Conservation (phyloP, 2,888 invertebrate genomes). For the Hydrotaea diabolus region DNA sequence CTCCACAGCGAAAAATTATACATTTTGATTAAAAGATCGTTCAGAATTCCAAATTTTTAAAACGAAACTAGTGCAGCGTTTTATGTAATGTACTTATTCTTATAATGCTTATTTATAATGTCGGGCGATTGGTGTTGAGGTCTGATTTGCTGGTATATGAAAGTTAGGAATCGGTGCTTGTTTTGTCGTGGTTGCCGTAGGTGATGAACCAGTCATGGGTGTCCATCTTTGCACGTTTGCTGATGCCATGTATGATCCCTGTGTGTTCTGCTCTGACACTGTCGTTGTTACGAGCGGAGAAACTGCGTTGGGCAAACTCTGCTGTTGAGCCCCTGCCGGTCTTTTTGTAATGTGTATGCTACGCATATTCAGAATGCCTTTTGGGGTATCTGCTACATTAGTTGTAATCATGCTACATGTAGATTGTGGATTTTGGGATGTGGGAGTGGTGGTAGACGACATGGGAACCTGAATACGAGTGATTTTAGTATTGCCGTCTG, state of each 20-base stretch:
- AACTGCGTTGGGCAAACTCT: neutral
- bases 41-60: too few relatives aligned
- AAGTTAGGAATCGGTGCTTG: neutral
- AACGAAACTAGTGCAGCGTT: too few relatives aligned
- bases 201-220: neutral
- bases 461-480: constrained; percentile 55
- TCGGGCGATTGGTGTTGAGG: constrained; percentile 47
- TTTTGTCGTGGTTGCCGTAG: neutral
- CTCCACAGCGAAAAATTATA: too few relatives aligned
- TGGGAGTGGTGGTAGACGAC: neutral
- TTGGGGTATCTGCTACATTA: constrained; percentile 10
- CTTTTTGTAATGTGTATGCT: constrained; percentile 59
- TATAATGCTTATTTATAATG: constrained; percentile 29
- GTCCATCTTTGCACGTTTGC: constrained; percentile 49
- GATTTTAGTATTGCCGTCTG: constrained; percentile 50
- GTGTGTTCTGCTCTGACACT: constrained; percentile 44
- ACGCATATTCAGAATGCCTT: constrained; percentile 50
- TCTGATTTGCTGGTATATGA: neutral
- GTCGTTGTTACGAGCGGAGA: neutral
- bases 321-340: constrained; percentile 23
- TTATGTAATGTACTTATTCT: too few relatives aligned
- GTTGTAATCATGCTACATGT: neutral
- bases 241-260: constrained; percentile 36
- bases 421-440: constrained; percentile 9
- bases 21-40: too few relatives aligned